Conservation (phyloP, 2,888 invertebrate species). For the Tryphoninae sp. region DNA sequence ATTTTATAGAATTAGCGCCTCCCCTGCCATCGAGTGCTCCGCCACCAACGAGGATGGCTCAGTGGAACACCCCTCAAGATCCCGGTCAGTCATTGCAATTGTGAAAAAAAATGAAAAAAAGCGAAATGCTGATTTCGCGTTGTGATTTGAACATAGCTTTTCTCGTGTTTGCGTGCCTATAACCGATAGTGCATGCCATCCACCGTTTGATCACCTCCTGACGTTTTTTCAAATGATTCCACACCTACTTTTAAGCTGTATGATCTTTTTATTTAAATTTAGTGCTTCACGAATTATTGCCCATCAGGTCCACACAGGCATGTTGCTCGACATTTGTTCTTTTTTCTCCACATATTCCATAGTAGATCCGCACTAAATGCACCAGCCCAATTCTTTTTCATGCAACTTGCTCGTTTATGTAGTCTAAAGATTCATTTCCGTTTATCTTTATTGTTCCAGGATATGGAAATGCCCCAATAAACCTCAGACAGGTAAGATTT, state of each 20-base stretch:
- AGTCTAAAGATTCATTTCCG: neutral
- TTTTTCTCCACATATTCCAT: constrained; percentile 10
- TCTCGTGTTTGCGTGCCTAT: constrained; percentile 53
- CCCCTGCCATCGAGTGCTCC: constrained; percentile 84
- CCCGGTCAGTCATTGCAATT: constrained; percentile 75
- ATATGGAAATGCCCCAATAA: constrained; percentile 79
- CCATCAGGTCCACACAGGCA: constrained; percentile 3
- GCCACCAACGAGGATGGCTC: constrained; percentile 80
- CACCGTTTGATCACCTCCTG: constrained; percentile 3
- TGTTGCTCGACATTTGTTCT: constrained; percentile 32
- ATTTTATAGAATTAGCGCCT: constrained; percentile 83
- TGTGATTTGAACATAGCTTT: constrained; percentile 15
- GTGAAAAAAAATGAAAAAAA: constrained; percentile 30
- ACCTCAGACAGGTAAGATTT: constrained; percentile 77
- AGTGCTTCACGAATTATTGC: too few relatives aligned
- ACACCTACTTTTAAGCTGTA: neutral
- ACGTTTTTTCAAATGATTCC: neutral
- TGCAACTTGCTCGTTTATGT: neutral
- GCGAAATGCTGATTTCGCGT: constrained; percentile 10
- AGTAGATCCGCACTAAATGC: constrained; percentile 43
- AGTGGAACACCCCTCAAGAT: constrained; percentile 77
- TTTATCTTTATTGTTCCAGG: constrained; percentile 77
- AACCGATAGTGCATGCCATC: constrained; percentile 50
- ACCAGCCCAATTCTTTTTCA: neutral
- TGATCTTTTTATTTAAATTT: neutral